These are phyloP conservation scores for Tringa solitaria DNA, from an alignment of 2,113 vertebrate species.

Conservation along the genomic window DNA sequence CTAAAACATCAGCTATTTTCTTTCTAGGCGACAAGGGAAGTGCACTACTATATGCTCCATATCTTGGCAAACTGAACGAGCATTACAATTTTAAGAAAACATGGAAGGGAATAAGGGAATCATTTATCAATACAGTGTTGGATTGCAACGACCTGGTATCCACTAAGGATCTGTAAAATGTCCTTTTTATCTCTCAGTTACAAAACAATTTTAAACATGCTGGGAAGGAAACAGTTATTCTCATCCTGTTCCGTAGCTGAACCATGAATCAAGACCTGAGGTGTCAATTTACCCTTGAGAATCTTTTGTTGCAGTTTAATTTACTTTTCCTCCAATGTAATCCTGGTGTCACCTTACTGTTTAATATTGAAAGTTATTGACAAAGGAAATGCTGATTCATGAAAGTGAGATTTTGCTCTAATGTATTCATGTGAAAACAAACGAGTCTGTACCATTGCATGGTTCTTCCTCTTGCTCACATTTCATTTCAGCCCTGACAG, in stretches of 20 bases:
- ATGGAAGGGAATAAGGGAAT: neutral
- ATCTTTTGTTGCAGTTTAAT: conserved; percentile 26
- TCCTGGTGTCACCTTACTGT: conserved; percentile 44
- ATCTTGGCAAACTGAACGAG: neutral
- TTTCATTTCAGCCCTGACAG: conserved; percentile 13
- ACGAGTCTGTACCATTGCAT: neutral
- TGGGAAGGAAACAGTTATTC: neutral
- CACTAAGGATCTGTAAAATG: neutral
- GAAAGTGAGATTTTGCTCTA: conserved; percentile 25
- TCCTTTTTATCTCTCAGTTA: neutral
- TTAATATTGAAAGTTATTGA: conserved; percentile 56
- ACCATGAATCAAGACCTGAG: neutral
- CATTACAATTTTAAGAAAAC: neutral
- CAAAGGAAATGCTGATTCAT: conserved; percentile 48
- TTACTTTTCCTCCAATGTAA: conserved; percentile 36
- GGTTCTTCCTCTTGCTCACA: neutral
- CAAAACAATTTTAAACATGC: neutral
- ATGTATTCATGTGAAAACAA: conserved; percentile 40
- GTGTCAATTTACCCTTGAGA: conserved; percentile 22
- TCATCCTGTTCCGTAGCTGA: neutral
- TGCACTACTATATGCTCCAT: neutral
- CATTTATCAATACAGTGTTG: neutral
- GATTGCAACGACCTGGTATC: neutral
- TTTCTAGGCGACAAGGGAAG: neutral
- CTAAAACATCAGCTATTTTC: neutral